Percentiles rank a stretch among this genome's conserved stretches.
Evolutionary conservation across 1,140 invertebrate species (phyloP).

Genomic region (Scaptomyza pallida): DNA sequence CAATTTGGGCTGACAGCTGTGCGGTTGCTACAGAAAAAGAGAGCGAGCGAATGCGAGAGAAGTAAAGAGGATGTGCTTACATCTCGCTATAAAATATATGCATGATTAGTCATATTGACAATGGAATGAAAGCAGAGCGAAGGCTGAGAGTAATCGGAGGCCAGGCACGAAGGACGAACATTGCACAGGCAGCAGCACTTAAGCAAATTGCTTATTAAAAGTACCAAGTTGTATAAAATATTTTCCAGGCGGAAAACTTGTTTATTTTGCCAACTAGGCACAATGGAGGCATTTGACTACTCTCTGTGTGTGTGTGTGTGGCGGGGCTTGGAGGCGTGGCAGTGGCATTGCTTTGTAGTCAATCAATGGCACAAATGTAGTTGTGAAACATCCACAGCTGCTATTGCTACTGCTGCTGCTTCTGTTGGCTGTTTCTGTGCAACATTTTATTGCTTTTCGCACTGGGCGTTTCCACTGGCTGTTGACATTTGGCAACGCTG

Average conservation of each 20-base stretch:
- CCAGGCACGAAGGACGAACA: not conserved
- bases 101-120: conserved; percentile 79
- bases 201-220: conserved; percentile 81
- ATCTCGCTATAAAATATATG: conserved; percentile 70
- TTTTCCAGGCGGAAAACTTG: conserved; percentile 36
- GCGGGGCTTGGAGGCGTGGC: conserved; percentile 5
- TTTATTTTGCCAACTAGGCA: conserved; percentile 38
- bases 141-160: not conserved
- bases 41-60: not conserved
- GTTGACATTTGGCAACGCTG: conserved; percentile 41
- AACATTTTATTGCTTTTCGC: conserved; percentile 68
- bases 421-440: conserved; percentile 8
- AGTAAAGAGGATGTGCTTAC: conserved; percentile 26
- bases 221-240: conserved; percentile 47
- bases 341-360: conserved; percentile 59
- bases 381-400: conserved; percentile 53
- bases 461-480: conserved; percentile 43
- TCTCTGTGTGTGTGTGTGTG: not conserved
- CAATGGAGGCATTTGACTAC: conserved; percentile 8
- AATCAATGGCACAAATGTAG: conserved; percentile 58
- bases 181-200: conserved; percentile 57
- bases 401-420: conserved; percentile 25
- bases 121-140: conserved; percentile 38
- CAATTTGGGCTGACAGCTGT: conserved; percentile 74
- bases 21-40: conserved; percentile 15